A percentile compares a stretch with the other conserved stretches of the same genome.
phyloP scores from a whole-genome alignment of 2,888 invertebrate genomes.

The Machimus atricapillus region DNA sequence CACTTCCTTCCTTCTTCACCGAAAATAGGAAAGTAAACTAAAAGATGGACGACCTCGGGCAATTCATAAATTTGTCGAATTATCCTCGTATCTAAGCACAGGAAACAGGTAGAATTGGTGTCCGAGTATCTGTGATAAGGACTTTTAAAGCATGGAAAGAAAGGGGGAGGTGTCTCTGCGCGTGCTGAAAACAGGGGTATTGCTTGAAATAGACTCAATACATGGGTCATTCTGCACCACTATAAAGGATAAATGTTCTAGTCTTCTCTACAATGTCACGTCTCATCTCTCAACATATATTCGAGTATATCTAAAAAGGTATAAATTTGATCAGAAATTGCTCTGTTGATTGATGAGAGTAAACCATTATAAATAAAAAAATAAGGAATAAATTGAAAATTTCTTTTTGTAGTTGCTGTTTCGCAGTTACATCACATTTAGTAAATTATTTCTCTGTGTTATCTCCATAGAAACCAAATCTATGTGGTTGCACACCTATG shows the following conservation, averaged over 20 bases:
- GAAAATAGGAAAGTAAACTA: background rate
- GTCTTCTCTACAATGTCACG: background rate
- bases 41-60: background rate
- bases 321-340: background rate
- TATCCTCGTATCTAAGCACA: background rate
- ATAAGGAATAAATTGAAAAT: background rate
- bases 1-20: background rate
- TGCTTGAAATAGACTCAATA: background rate
- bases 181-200: background rate
- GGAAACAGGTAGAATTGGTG: background rate
- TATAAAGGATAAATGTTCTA: background rate
- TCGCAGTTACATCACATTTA: background rate
- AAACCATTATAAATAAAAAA: background rate
- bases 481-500: background rate
- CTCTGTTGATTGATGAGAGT: background rate
- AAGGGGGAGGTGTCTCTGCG: background rate
- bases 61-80: background rate
- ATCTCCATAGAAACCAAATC: background rate
- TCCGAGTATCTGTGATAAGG: background rate
- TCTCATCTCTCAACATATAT: background rate
- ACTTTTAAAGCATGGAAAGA: background rate
- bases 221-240: background rate
- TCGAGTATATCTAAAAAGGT: background rate
- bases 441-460: background rate
- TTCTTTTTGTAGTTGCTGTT: background rate